A percentile compares a stretch with the other conserved stretches of the same genome.
phyloP scores from a whole-genome alignment of 2,888 invertebrate genomes.

The Epistrophe eligans region DNA sequence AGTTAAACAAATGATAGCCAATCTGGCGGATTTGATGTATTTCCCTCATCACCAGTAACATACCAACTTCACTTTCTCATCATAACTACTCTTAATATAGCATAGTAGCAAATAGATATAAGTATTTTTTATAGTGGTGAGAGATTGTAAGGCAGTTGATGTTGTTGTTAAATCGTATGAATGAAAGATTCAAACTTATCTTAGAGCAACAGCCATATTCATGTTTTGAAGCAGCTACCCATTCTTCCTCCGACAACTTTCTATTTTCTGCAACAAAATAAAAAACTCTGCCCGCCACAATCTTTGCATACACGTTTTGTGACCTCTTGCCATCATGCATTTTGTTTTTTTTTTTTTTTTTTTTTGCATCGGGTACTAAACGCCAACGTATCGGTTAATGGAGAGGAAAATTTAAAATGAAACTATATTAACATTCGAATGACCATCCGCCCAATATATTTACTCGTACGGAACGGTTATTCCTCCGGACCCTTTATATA shows the following conservation, averaged over 20 bases:
- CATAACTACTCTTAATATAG: conserved; percentile 2
- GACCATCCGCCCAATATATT: neutral
- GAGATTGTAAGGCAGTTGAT: conserved; percentile 45
- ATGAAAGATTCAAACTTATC: conserved; percentile 42
- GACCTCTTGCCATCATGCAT: conserved; percentile 56
- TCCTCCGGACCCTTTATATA: neutral
- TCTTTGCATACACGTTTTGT: conserved; percentile 43
- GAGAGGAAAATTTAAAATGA: conserved; percentile 28
- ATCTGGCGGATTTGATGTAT: conserved; percentile 1
- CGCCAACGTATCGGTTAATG: conserved; percentile 31
- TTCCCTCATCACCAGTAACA: conserved; percentile 26
- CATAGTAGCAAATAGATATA: neutral
- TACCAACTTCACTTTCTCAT: conserved; percentile 63
- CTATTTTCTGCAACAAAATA: conserved; percentile 60
- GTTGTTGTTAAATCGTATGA: conserved; percentile 42
- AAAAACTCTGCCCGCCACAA: conserved; percentile 47
- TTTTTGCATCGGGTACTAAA: conserved; percentile 3
- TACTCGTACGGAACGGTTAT: neutral
- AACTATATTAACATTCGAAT: neutral
- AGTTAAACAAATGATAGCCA: conserved; percentile 12
- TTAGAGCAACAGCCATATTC: conserved; percentile 42
- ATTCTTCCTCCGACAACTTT: conserved; percentile 66
- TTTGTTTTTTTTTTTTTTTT: conserved; percentile 23
- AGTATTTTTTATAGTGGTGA: conserved; percentile 21
- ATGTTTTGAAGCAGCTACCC: conserved; percentile 45